phyloP scores from a whole-genome alignment of 2,797 vertebrate species.

The Coregonus suidteri region DNA sequence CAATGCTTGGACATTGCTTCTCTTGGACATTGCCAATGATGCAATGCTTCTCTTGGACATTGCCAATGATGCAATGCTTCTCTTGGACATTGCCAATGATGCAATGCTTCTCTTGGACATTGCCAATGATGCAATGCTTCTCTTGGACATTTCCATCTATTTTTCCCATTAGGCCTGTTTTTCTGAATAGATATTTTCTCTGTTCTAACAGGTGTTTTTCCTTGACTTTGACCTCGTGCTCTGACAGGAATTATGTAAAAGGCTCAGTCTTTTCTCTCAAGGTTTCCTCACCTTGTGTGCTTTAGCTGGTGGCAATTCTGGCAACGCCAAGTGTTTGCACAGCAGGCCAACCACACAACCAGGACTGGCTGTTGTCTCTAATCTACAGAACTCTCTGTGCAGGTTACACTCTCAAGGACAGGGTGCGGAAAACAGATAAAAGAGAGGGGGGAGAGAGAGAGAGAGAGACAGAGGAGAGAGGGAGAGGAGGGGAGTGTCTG shows the following conservation, averaged over 20 bases:
- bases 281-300: neutral
- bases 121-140: too few relatives aligned
- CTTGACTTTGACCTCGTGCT: neutral
- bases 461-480: neutral
- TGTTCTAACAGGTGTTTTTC: neutral
- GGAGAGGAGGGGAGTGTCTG: neutral
- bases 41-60: too few relatives aligned
- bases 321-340: slow-evolving; percentile 19
- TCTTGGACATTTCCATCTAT: neutral
- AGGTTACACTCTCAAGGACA: slow-evolving; percentile 34
- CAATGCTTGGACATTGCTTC: too few relatives aligned
- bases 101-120: too few relatives aligned
- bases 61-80: too few relatives aligned
- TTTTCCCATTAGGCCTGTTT: neutral
- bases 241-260: neutral
- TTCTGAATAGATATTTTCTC: neutral
- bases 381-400: neutral
- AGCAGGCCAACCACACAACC: slow-evolving; percentile 9
- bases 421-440: slow-evolving; percentile 17
- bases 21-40: too few relatives aligned
- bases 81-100: too few relatives aligned
- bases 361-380: neutral
- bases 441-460: slow-evolving; percentile 9
- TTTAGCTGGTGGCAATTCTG: neutral
- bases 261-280: slow-evolving; percentile 10